Conservation (phyloP, 2,888 invertebrate genomes). For the Dioctria linearis region DNA sequence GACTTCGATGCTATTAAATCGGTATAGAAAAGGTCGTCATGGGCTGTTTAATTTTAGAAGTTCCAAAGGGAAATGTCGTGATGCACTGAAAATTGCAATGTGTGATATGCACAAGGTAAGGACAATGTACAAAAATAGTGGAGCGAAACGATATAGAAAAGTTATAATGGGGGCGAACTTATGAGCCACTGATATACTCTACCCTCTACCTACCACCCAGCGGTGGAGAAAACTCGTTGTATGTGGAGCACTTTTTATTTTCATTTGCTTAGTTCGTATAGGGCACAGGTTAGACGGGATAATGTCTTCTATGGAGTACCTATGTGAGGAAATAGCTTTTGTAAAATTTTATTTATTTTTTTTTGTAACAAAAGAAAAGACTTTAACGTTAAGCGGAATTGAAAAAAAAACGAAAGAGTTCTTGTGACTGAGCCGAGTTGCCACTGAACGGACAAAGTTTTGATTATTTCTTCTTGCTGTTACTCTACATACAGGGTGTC, state of each 20-base stretch:
- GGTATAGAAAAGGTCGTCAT: slow-evolving; percentile 27
- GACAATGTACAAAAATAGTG: slow-evolving; percentile 8
- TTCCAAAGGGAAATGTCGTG: slow-evolving; percentile 18
- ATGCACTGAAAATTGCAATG: slow-evolving; percentile 18
- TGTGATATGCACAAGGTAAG: slow-evolving; percentile 3
- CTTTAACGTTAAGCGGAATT: background rate
- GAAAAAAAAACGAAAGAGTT: background rate
- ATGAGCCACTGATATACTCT: background rate
- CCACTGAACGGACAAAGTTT: background rate
- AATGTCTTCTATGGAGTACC: background rate
- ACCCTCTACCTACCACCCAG: background rate
- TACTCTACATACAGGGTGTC: too few species aligned
- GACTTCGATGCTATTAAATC: slow-evolving; percentile 16
- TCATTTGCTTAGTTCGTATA: background rate
- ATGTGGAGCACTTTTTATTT: too few species aligned
- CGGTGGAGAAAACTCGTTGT: background rate
- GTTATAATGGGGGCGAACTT: background rate
- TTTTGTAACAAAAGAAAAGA: background rate
- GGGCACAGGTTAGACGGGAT: too few species aligned
- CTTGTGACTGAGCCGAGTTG: background rate
- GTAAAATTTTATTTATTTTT: too few species aligned
- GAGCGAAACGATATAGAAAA: background rate
- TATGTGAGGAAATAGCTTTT: background rate
- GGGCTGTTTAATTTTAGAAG: slow-evolving; percentile 44
- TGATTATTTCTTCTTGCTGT: background rate